These are phyloP conservation scores for Rhea pennata DNA, from an alignment of 2,113 vertebrate genomes.

Conservation along the genomic window DNA sequence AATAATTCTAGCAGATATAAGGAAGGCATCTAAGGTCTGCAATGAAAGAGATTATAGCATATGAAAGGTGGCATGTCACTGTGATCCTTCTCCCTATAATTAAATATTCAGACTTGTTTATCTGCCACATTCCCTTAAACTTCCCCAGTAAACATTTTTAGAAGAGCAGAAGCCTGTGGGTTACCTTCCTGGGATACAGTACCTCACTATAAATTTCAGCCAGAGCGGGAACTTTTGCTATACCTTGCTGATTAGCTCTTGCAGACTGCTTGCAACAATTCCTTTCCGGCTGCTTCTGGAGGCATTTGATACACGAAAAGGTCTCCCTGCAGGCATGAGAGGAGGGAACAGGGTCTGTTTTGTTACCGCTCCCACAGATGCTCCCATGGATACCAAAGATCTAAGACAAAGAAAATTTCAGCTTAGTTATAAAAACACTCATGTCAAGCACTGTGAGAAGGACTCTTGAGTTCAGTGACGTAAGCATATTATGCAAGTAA, in stretches of 20 bases:
- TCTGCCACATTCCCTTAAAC: not conserved
- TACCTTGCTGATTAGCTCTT: constrained; percentile 86
- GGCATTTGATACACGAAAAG: constrained; percentile 82
- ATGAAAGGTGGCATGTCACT: not conserved
- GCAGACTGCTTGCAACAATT: constrained; percentile 78
- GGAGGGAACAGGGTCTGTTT: constrained; percentile 78
- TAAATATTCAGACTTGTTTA: not conserved
- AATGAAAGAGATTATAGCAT: not conserved
- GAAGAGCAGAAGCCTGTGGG: not conserved
- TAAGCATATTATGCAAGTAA: not conserved
- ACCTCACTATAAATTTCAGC: not conserved
- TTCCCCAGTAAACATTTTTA: not conserved
- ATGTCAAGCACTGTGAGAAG: not conserved
- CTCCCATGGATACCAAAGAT: constrained; percentile 75
- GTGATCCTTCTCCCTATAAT: not conserved
- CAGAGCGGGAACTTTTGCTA: not conserved
- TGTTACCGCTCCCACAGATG: constrained; percentile 78
- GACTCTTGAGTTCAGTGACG: not conserved
- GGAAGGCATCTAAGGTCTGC: constrained; percentile 80
- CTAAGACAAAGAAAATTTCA: constrained; percentile 69
- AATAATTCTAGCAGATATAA: constrained; percentile 74
- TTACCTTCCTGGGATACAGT: not conserved
- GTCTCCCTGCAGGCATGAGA: constrained; percentile 71
- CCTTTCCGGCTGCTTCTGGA: constrained; percentile 79
- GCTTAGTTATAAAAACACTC: not conserved